phyloP scores from a whole-genome alignment of 2,797 vertebrate genomes.

The Moxostoma hubbsi region DNA sequence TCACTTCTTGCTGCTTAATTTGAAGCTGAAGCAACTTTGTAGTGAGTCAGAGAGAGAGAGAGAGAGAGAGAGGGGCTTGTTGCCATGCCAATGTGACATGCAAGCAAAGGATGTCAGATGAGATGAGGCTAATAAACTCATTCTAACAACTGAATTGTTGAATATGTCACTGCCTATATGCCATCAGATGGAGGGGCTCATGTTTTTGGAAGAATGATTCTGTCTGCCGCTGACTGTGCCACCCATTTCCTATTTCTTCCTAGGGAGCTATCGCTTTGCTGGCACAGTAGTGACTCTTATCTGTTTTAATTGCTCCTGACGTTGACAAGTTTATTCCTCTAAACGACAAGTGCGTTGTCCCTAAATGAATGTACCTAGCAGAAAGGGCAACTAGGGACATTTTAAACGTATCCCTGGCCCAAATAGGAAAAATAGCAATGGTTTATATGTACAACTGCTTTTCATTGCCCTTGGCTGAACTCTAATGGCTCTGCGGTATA shows the following conservation, averaged over 20 bases:
- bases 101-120: slow-evolving; percentile 78
- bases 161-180: slow-evolving; percentile 63
- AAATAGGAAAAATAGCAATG: slow-evolving; percentile 10
- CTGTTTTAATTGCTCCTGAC: slow-evolving; percentile 60
- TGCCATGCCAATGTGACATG: slow-evolving; percentile 79
- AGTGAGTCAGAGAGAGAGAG: slow-evolving; percentile 44
- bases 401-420: slow-evolving; percentile 43
- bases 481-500: slow-evolving; percentile 21
- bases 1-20: slow-evolving; percentile 64
- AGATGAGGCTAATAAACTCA: slow-evolving; percentile 71
- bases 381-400: slow-evolving; percentile 39
- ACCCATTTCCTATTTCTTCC: neutral
- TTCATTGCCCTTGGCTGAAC: slow-evolving; percentile 29
- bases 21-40: slow-evolving; percentile 72
- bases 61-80: slow-evolving; percentile 75
- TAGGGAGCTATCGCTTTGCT: slow-evolving; percentile 43
- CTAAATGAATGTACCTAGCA: slow-evolving; percentile 8
- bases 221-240: neutral
- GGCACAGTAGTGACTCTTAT: slow-evolving; percentile 65
- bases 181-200: slow-evolving; percentile 36
- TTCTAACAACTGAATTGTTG: slow-evolving; percentile 63
- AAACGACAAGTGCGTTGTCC: slow-evolving; percentile 24
- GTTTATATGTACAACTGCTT: slow-evolving; percentile 46
- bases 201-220: slow-evolving; percentile 53
- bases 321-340: slow-evolving; percentile 53